Evolutionary conservation across 2,113 vertebrate species (phyloP), one percentile per base, ranked within the genome.

Genomic region (Sander lucioperca): DNA sequence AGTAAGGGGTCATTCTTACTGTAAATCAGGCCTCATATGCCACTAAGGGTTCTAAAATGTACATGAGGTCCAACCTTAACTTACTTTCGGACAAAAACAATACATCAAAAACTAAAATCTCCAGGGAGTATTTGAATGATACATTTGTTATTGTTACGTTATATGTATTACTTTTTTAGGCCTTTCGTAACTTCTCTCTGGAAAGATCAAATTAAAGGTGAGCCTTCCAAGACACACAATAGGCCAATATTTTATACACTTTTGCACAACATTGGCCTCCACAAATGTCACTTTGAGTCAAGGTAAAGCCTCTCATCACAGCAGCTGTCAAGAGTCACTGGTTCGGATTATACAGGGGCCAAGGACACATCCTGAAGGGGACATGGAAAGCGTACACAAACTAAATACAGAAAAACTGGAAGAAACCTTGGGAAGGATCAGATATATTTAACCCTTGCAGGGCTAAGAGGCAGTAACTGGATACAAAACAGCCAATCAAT

Each of bases 401-500:
- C 25, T 14, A 39, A 61, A 62, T 18, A n/a, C 0, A 0, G 4
- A 33, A 30, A 79, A 76, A 56, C 48, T 39, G 1, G n/a, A 16
- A 27, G 33, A 23, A 48, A 58, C 5, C 23, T 23, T 64, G 3
- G 6, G 6, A 14, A 12, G 27, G 27, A 39, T 58, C n/a, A n/a
- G 43, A 33, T 43, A 39, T 12, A 59, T 11, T n/a, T 58, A 50
- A 54, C 21, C 6, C 43, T 51, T 39, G 18, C 13, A 14, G 77
- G 30, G 36, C 8, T 47, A 16, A 65, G 47, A 33, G 5, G 36
- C 25, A 30, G 10, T 19, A 51, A 75, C 30, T 74, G 2, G 50
- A 62, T 33, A 68, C 25, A 67, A 62, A 63, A 43, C 27, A 63
- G 15, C 2, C 74, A 74, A 77, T 83, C 61, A 62, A 8, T 68